Evolutionary conservation across 2,888 invertebrate species (phyloP).

Genomic region (Odontomyia ornata): DNA sequence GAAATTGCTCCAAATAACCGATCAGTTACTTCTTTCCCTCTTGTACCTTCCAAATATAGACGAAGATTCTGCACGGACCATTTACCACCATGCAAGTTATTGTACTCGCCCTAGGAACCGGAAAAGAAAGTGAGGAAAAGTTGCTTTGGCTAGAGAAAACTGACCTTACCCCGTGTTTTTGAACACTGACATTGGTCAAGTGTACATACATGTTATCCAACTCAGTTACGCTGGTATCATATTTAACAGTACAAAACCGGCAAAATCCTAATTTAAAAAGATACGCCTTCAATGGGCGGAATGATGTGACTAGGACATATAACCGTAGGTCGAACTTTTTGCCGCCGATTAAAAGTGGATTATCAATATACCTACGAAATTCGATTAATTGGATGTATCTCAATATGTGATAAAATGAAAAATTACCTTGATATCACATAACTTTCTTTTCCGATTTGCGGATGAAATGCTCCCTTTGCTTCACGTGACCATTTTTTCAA

Average conservation of each 20-base stretch:
- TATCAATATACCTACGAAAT: slow-evolving; percentile 80
- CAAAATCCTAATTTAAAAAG: slow-evolving; percentile 93
- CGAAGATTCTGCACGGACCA: slow-evolving; percentile 91
- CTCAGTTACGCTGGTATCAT: slow-evolving; percentile 87
- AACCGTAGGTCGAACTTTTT: slow-evolving; percentile 95
- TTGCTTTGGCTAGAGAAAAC: too few relatives aligned
- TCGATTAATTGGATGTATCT: slow-evolving; percentile 49
- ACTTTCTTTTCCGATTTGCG: slow-evolving; percentile 85
- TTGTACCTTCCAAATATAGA: slow-evolving; percentile 88
- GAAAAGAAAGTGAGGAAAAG: too few relatives aligned
- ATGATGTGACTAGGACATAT: slow-evolving; percentile 92
- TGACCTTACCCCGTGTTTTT: slow-evolving; percentile 84
- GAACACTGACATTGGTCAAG: slow-evolving; percentile 96
- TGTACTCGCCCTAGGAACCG: slow-evolving; percentile 82
- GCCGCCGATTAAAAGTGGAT: slow-evolving; percentile 92
- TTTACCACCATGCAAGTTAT: slow-evolving; percentile 93
- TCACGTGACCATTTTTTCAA: slow-evolving; percentile 90
- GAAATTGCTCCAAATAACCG: slow-evolving; percentile 87
- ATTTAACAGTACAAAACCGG: slow-evolving; percentile 95
- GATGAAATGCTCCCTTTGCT: slow-evolving; percentile 85
- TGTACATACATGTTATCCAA: slow-evolving; percentile 94
- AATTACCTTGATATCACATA: slow-evolving; percentile 90
- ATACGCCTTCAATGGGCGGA: slow-evolving; percentile 92
- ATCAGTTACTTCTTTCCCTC: slow-evolving; percentile 88
- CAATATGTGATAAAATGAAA: slow-evolving; percentile 24